phyloP scores from a whole-genome alignment of 2,113 vertebrate species.

The Chloroceryle aenea region DNA sequence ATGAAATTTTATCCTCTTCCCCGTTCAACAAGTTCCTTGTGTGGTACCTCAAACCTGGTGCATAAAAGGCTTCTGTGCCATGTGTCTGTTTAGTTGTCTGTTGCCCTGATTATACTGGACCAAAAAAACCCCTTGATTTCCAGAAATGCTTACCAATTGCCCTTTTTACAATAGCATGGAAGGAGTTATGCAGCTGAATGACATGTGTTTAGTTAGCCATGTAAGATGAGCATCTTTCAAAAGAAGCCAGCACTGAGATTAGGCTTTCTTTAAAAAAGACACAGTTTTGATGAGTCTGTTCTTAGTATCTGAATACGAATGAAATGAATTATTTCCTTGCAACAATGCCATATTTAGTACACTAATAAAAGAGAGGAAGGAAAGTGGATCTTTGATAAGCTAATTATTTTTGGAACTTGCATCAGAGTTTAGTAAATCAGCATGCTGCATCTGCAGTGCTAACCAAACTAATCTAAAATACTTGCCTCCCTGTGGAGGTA shows the following conservation, averaged over 20 bases:
- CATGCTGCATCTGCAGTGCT: slow-evolving; percentile 75
- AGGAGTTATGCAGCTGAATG: background rate
- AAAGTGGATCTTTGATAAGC: slow-evolving; percentile 72
- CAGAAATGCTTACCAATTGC: background rate
- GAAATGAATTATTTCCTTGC: slow-evolving; percentile 41
- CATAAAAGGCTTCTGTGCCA: background rate
- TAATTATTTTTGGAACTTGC: slow-evolving; percentile 76
- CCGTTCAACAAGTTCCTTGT: background rate
- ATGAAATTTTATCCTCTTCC: background rate
- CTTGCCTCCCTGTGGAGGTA: slow-evolving; percentile 71
- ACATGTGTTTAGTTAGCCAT: background rate
- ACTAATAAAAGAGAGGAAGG: slow-evolving; percentile 53
- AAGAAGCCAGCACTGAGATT: background rate
- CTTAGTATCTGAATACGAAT: background rate
- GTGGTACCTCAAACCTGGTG: background rate
- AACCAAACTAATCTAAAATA: slow-evolving; percentile 79
- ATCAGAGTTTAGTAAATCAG: slow-evolving; percentile 74
- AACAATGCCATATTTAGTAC: slow-evolving; percentile 57
- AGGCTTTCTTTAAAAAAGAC: background rate
- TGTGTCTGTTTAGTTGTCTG: background rate
- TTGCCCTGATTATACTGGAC: background rate
- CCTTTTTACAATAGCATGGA: background rate
- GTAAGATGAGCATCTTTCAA: background rate
- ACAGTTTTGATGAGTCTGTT: slow-evolving; percentile 6
- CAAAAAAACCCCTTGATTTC: background rate